phyloP scores from a whole-genome alignment of 2,113 vertebrate genomes.

The Eidolon helvum region DNA sequence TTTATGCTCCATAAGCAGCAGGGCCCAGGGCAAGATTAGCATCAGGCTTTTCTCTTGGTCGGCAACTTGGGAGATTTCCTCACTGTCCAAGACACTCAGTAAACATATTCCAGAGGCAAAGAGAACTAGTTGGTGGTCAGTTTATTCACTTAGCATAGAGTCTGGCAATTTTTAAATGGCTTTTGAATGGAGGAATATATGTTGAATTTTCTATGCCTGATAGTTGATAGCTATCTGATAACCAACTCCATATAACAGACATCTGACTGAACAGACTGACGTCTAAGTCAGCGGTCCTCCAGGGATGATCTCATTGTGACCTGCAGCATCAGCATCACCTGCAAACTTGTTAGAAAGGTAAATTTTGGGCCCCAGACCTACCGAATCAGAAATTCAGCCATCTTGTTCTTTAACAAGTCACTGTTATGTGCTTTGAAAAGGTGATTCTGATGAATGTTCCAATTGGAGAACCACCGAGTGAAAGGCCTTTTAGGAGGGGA shows the following conservation, averaged over 20 bases:
- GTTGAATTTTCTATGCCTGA: not conserved
- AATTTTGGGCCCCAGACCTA: not conserved
- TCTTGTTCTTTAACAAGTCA: not conserved
- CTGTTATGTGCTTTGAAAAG: not conserved
- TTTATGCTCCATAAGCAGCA: not conserved
- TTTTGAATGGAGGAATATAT: not conserved
- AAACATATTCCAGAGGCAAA: not conserved
- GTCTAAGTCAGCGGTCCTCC: not conserved
- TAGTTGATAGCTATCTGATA: not conserved
- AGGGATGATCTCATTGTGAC: not conserved
- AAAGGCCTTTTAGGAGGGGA: not conserved
- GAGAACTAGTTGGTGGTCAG: not conserved
- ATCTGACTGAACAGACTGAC: accelerated
- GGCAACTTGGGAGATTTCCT: not conserved
- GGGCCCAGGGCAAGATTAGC: not conserved
- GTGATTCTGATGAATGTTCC: too few relatives aligned
- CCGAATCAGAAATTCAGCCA: not conserved
- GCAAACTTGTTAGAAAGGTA: not conserved
- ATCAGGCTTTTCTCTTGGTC: not conserved
- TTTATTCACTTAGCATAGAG: not conserved
- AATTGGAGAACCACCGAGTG: not conserved
- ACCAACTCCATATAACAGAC: accelerated
- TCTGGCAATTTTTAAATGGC: not conserved
- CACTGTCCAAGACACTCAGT: not conserved
- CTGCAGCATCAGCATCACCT: not conserved